A percentile compares a stretch with the other conserved stretches of the same genome.
These are phyloP conservation scores for Eulithis prunata DNA, from an alignment of 2,888 invertebrate species.

Conservation along the genomic window DNA sequence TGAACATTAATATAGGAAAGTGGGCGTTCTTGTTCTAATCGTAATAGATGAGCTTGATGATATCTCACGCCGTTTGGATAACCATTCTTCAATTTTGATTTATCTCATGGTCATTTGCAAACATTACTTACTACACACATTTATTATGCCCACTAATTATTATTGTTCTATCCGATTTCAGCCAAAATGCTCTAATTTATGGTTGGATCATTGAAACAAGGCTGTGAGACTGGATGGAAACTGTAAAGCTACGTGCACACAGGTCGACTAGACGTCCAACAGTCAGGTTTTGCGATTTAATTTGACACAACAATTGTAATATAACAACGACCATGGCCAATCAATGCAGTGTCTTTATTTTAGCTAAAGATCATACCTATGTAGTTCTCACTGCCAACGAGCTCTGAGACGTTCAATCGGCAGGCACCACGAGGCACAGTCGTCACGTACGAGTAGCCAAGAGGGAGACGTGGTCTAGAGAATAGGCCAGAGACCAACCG, in stretches of 20 bases:
- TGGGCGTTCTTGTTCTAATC: conserved; percentile 59
- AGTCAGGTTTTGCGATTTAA: no score
- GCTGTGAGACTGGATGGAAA: no score
- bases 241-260: no score
- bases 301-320: no score
- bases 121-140: no score
- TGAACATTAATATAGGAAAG: conserved; percentile 58
- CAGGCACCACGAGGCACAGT: conserved; percentile 94
- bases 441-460: conserved; percentile 93
- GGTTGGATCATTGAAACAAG: no score
- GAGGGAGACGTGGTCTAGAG: conserved; percentile 90
- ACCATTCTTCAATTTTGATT: conserved; percentile 1
- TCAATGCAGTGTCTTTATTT: not conserved
- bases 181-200: no score
- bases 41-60: conserved; percentile 59
- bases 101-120: not conserved
- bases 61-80: conserved; percentile 17
- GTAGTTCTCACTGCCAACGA: conserved; percentile 91
- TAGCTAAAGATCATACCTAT: conserved; percentile 86
- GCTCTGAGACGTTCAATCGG: conserved; percentile 93
- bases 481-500: conserved; percentile 93
- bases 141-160: no score
- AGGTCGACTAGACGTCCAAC: no score
- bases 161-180: no score
- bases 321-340: no score